Conservation (phyloP, 2,113 vertebrate genomes). For the Petaurus breviceps region DNA sequence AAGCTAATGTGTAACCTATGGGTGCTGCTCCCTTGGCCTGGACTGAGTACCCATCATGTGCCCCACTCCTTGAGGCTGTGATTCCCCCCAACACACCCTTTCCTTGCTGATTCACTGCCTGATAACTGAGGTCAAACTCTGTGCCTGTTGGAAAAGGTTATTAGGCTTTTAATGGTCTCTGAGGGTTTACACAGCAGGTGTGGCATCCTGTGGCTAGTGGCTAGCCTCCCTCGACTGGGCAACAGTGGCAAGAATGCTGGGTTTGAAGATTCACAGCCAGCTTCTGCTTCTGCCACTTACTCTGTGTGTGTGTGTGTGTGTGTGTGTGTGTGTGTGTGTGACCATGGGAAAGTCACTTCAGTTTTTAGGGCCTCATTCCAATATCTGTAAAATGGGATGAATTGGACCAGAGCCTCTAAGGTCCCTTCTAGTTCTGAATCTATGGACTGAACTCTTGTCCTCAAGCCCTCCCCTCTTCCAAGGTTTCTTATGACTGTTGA, state of each 20-base stretch:
- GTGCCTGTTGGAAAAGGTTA: not conserved
- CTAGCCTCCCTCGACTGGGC: not conserved
- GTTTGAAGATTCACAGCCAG: not conserved
- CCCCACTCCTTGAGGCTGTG: not conserved
- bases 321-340: no score
- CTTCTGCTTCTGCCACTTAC: not conserved
- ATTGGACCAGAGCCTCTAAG: not conserved
- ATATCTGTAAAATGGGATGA: not conserved
- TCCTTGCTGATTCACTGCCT: not conserved
- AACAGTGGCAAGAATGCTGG: not conserved
- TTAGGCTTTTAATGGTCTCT: not conserved
- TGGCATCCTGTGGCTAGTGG: not conserved
- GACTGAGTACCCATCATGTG: accelerated
- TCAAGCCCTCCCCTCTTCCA: not conserved
- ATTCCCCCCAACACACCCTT: not conserved
- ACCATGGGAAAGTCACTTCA: no score
- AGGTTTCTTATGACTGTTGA: not conserved
- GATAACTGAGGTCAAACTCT: constrained; percentile 57
- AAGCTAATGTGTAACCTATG: not conserved
- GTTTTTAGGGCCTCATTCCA: not conserved
- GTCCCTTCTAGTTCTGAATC: not conserved
- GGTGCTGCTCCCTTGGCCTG: not conserved
- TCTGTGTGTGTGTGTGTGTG: no score
- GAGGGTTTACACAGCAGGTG: not conserved
- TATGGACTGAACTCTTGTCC: not conserved